phyloP scores from a whole-genome alignment of 2,888 invertebrate genomes.

The Pachymerium ferrugineum region DNA sequence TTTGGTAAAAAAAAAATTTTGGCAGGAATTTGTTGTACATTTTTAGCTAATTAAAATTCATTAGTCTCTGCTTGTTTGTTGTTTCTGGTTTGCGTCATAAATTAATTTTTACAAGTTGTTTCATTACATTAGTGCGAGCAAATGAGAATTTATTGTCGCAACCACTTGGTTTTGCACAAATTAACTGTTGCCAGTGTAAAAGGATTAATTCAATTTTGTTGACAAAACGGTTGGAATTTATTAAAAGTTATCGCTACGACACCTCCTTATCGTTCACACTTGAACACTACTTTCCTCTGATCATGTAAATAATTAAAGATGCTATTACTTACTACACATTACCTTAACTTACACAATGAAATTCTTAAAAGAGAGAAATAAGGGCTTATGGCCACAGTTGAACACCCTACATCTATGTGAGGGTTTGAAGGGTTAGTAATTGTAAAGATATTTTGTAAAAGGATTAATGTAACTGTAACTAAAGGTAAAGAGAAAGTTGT shows the following conservation, averaged over 20 bases:
- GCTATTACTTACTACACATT: no score
- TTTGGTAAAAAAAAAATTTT: no score
- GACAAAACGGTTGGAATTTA: constrained; percentile 18
- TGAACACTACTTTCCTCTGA: not conserved
- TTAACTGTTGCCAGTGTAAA: constrained; percentile 8
- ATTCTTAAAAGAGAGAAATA: no score
- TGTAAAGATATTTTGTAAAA: no score
- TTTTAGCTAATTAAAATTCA: constrained; percentile 13
- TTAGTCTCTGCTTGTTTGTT: constrained; percentile 1
- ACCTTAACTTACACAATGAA: no score
- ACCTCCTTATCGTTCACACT: not conserved
- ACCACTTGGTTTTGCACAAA: constrained; percentile 11
- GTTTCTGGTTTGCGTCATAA: constrained; percentile 21
- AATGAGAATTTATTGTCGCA: constrained; percentile 21
- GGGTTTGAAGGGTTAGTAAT: no score
- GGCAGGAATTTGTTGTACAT: constrained; percentile 13
- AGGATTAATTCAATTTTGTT: constrained; percentile 21
- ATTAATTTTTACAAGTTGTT: constrained; percentile 21
- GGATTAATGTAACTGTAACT: no score
- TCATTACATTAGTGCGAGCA: constrained; percentile 11
- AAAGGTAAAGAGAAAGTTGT: no score
- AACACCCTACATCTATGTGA: no score
- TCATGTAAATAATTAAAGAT: no score
- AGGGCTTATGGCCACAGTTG: no score
- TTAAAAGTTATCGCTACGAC: constrained; percentile 18